Base-by-base conservation (phyloP, 2,888 invertebrate genomes). In the Drosophila macrospina region DNA sequence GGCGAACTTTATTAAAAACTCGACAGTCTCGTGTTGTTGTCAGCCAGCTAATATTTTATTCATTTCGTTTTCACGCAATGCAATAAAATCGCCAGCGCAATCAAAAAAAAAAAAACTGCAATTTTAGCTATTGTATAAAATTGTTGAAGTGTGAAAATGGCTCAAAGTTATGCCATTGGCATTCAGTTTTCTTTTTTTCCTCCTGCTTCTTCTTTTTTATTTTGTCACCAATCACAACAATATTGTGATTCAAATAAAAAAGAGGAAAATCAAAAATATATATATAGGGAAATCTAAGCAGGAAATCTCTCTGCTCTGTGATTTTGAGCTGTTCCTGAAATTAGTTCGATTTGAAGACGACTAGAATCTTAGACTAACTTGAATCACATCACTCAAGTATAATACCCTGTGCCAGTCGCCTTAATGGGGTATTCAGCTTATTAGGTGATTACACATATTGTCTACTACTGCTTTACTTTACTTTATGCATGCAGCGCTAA, bases 1-100 rank as follows among this genome's bases (percentile, higher is more conserved):
- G 41, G 37, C n/a, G 69, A 73, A 78, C 75, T 76, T 74, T 78
- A 76, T 76, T 76, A 76, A 76, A 68, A 76, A 74, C 70, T 56
- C 50, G 26, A 26, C 5, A 13, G 59, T 62, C 60, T 69, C 61
- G 60, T 48, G 47, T 32, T 48, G 47, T 32, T 74, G 51, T 77
- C 71, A 64, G 41, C 50, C 26, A 61, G 48, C 75, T 74, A 63
- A 76, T 78, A 78, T 76, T 76, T 76, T 76, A 76, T 76, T 76
- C 79, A 74, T 78, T 76, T 78, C 44, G 56, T 47, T 70, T 77
- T 72, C 59, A 54, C 39, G 41, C 59, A 77, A 68, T 56, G 60
- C 48, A 55, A 72, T 60, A 54, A 42, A 55, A 64, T 56, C 39
- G 44, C 32, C 28, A 20, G 32, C 7, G 45, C 45, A 16, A 52